Evolutionary conservation across 2,113 vertebrate species (phyloP).

Genomic region (Salminus brasiliensis): DNA sequence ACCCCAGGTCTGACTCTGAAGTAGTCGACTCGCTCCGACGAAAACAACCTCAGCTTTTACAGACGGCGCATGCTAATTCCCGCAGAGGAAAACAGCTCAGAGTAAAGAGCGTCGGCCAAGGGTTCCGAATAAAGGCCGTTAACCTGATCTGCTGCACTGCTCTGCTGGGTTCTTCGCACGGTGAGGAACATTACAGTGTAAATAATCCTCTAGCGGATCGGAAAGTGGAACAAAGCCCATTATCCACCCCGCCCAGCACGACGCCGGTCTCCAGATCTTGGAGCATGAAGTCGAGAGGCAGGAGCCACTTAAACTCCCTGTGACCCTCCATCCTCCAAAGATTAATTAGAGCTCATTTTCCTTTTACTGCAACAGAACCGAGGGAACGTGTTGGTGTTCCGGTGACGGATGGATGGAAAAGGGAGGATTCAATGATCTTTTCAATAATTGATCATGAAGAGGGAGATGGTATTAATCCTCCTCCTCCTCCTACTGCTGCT

Average conservation of each 20-base stretch:
- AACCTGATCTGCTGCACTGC: neutral
- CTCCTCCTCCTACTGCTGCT: constrained; percentile 18
- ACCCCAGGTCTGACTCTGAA: constrained; percentile 7
- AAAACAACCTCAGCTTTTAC: neutral
- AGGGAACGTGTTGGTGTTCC: constrained; percentile 30
- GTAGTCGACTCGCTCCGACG: neutral
- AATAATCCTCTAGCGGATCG: constrained; percentile 13
- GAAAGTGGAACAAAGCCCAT: constrained; percentile 26
- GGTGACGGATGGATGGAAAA: constrained; percentile 36
- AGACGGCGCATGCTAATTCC: neutral
- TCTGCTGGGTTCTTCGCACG: neutral
- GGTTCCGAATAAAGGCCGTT: neutral
- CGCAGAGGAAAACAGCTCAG: neutral
- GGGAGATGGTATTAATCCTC: constrained; percentile 42
- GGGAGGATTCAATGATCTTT: constrained; percentile 47
- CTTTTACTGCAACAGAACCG: constrained; percentile 42
- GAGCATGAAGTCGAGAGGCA: constrained; percentile 19
- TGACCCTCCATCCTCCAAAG: constrained; percentile 39
- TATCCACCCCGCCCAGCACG: neutral
- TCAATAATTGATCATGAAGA: constrained; percentile 53
- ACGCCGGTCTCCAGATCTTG: neutral
- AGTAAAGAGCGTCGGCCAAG: no score
- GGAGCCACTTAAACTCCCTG: constrained; percentile 35
- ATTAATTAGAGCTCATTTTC: constrained; percentile 50
- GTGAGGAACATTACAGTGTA: constrained; percentile 4